Evolutionary conservation across 2,888 invertebrate species (phyloP), one percentile per base, ranked within the genome.

Genomic region (Lamproptera curius): DNA sequence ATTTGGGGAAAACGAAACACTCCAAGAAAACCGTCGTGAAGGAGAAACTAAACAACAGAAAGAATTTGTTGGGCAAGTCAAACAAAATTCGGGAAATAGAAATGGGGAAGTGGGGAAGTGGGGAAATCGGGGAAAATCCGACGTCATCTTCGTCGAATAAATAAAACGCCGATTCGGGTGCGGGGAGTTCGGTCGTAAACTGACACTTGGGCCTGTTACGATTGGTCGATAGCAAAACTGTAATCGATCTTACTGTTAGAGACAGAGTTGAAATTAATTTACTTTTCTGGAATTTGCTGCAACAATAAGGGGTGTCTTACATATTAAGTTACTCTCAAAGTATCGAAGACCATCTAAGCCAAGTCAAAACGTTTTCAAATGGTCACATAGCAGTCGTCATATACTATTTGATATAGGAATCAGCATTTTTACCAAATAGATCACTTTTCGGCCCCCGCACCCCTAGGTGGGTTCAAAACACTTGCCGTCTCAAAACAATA

Each of bases 51-150:
- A 40, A 56, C 28, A 46, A 49, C 49, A 54, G 70, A 71, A 61
- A 56, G 57, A 62, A 65, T 62, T 11, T 31, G 1, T 5, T 20
- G 74, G 78, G 78, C 78, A 78, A 76, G 78, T 70, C 60, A 62
- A 55, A 47, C 49, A 36, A 54, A 57, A 44, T 53, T 47, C 58
- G 56, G 61, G 58, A 56, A 42, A 56, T 59, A 59, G 59, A 31
- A 31, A 28, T 28, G n/a, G 9, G 28, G 28, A 28, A 28, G n/a
- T 10, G n/a, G 8, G 8, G 5, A 23, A 31, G 58, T 61, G 59
- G 59, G 46, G 56, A 47, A 53, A 45, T 43, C 42, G 4, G 34
- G 28, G 50, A 28, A 48, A 13, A 15, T 16, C 14, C 10, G 16
- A n/a, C n/a, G n/a, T n/a, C n/a, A n/a, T n/a, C n/a, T n/a, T 15